Percentiles rank a stretch among this genome's conserved stretches.
Conservation (phyloP, 2,888 invertebrate species). For the Pyrrhia umbra region DNA sequence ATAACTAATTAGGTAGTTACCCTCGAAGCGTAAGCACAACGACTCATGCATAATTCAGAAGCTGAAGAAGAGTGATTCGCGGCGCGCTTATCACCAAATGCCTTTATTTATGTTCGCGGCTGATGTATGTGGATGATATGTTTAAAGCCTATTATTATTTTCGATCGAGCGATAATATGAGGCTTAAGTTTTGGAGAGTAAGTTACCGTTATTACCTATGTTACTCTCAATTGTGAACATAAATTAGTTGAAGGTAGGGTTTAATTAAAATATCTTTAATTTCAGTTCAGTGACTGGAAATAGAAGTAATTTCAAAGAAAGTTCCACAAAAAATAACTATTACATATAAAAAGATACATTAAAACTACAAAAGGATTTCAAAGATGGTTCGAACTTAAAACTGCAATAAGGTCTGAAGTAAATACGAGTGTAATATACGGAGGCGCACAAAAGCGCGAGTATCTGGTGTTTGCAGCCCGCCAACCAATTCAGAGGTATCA, state of each 20-base stretch:
- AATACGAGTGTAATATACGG: constrained; percentile 46
- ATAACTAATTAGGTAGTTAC: constrained; percentile 55
- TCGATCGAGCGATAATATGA: constrained; percentile 19
- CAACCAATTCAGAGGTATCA: constrained; percentile 56
- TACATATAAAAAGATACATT: background rate
- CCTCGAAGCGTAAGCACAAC: constrained; percentile 54
- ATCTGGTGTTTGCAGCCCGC: constrained; percentile 55
- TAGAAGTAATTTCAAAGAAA: no score
- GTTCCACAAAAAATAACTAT: no score
- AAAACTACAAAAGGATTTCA: background rate
- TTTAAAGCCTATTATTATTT: constrained; percentile 32
- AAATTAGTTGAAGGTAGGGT: background rate
- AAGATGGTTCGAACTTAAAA: constrained; percentile 7
- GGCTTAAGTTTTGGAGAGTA: constrained; percentile 12
- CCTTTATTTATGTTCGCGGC: constrained; percentile 27
- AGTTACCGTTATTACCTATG: constrained; percentile 26
- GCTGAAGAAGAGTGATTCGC: constrained; percentile 38
- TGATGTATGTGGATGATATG: constrained; percentile 37
- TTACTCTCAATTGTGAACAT: background rate
- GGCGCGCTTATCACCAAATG: constrained; percentile 45
- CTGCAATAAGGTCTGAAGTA: constrained; percentile 42
- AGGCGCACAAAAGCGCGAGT: constrained; percentile 40
- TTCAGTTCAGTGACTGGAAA: no score
- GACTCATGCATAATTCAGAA: constrained; percentile 58
- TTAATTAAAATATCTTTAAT: background rate